These are phyloP conservation scores for Laupala kohalensis DNA, from an alignment of 1,140 invertebrate genomes.

Conservation along the genomic window DNA sequence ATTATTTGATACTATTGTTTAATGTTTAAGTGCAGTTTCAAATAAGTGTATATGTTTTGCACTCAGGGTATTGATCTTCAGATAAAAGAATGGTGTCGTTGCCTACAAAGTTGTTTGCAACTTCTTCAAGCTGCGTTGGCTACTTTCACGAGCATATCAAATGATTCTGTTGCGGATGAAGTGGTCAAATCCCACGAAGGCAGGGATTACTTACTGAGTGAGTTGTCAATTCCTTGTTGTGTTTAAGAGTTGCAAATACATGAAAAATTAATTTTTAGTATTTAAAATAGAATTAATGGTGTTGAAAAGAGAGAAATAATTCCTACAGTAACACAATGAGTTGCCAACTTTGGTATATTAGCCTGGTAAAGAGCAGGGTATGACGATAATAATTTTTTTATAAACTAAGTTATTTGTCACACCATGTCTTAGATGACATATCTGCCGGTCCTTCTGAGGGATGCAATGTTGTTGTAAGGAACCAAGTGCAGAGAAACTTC, in stretches of 20 bases:
- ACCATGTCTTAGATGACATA: too few species aligned
- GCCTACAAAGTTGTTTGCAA: constrained; percentile 38
- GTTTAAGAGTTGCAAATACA: background rate
- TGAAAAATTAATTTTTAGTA: background rate
- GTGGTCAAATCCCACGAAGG: constrained; percentile 41
- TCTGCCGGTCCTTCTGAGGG: too few species aligned
- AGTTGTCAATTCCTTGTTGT: constrained; percentile 21
- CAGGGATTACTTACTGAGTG: constrained; percentile 42
- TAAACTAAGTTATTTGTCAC: too few species aligned
- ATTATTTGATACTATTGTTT: too few species aligned
- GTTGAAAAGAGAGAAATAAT: background rate
- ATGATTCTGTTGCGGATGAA: constrained; percentile 38
- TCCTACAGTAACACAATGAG: background rate
- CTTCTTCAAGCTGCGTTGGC: constrained; percentile 38
- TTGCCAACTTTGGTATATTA: background rate
- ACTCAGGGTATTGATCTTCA: constrained; percentile 21
- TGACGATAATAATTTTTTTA: too few species aligned
- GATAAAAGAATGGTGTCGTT: constrained; percentile 40
- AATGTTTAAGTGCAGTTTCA: too few species aligned
- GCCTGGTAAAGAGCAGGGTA: too few species aligned
- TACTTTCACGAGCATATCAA: constrained; percentile 39
- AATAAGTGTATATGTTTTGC: too few species aligned
- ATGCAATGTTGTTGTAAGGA: too few species aligned
- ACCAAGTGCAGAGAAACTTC: too few species aligned
- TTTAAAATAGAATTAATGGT: background rate